Evolutionary conservation across 2,888 invertebrate genomes (phyloP).

Genomic region (Diachrysia chrysitis): DNA sequence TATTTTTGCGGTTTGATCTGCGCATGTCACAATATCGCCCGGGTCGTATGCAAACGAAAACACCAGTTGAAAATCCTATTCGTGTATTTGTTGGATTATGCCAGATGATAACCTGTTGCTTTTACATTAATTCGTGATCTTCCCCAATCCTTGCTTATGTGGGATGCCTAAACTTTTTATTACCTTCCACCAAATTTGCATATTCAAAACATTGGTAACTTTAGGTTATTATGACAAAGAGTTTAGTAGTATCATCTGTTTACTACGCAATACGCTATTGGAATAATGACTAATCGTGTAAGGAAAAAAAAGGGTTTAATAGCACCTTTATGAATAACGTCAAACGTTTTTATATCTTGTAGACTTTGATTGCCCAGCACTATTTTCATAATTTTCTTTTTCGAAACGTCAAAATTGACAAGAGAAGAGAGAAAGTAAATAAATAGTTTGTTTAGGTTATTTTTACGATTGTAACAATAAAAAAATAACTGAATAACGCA

Average conservation of each 20-base stretch:
- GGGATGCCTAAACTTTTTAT: conserved; percentile 53
- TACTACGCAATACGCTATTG: conserved; percentile 43
- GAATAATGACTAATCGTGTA: conserved; percentile 39
- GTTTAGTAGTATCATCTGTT: conserved; percentile 21
- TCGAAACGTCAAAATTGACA: conserved; percentile 54
- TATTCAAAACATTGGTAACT: conserved; percentile 36
- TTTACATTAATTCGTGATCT: conserved; percentile 81
- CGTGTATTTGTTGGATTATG: conserved; percentile 85
- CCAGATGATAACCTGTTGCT: conserved; percentile 86
- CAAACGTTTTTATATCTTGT: conserved; percentile 34
- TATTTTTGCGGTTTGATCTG: conserved; percentile 66
- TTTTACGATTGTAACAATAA: background rate
- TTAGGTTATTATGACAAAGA: conserved; percentile 55
- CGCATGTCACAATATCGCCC: conserved; percentile 79
- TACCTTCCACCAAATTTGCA: conserved; percentile 28
- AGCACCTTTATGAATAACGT: conserved; percentile 33
- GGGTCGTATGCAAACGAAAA: conserved; percentile 82
- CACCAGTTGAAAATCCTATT: conserved; percentile 80
- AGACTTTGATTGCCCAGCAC: conserved; percentile 60
- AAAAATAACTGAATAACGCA: background rate
- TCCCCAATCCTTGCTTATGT: conserved; percentile 70
- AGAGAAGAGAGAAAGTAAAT: conserved; percentile 18
- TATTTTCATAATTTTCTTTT: conserved; percentile 59
- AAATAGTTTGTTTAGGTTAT: background rate
- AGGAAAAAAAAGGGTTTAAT: conserved; percentile 18